Base-by-base conservation (phyloP, 2,888 invertebrate genomes). In the Drosophila subsilvestris region DNA sequence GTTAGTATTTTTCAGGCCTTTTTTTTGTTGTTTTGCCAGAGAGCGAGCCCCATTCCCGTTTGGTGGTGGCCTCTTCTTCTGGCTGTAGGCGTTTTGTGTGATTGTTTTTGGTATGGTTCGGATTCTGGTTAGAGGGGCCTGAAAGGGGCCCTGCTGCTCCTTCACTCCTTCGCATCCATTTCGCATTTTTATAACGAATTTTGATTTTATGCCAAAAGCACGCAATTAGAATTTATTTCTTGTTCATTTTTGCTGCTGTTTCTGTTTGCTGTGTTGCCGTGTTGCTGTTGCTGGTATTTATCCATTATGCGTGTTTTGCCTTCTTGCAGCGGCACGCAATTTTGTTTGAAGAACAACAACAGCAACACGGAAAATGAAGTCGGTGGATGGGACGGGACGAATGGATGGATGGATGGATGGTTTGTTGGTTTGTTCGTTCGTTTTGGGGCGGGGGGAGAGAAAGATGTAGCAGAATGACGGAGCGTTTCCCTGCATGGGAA, bases 171-270 rank as follows among this genome's bases (percentile, higher is more conserved):
- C 37, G 37, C 37, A 37, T 37, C 37, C 37, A 37, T 74, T 76
- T 81, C 55, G 51, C 74, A 79, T 79, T 67, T 75, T 61, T 57
- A 66, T 80, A 73, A 70, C 63, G 71, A 69, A 66, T 83, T 85
- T 88, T 86, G 85, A 88, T 79, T 88, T 88, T 78, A 75, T 84
- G 84, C 88, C 86, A 84, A 87, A 81, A 76, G 73, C 81, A 85
- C 73, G 82, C 87, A 77, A 85, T 86, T 84, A 80, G 78, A 86
- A 86, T 86, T 84, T 73, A 81, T 81, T 76, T 74, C 74, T 58
- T 73, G 69, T 71, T 70, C 72, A 53, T 60, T 71, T 58, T 53
- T 37, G 51, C 44, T 47, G 63, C 69, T 60, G 32, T 45, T 63
- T 47, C 10, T 55, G 20, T 48, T 45, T 45, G 25, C 25, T 59